Base-by-base conservation (phyloP, 2,113 vertebrate genomes). In the Peromyscus leucopus region DNA sequence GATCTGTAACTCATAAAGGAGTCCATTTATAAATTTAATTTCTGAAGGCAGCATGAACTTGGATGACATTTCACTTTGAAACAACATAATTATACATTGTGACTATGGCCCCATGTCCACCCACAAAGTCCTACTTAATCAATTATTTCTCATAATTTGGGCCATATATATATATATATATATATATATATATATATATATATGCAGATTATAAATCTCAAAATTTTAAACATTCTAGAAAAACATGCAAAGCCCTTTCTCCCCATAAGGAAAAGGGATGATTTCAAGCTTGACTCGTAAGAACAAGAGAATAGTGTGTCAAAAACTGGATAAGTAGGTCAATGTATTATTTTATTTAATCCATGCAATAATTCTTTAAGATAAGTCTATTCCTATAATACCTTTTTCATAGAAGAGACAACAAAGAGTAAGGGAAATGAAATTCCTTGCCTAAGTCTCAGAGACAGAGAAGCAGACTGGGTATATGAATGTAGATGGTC, bases 121-220 rank as follows among this genome's bases (percentile, higher is more conserved):
- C 15, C 63, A 93, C 10, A 92, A 85, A 96, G 85, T 78, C 57
- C 42, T 57, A 85, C 74, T 92, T 95, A 79, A 90, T 42, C 28
- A 11, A 93, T 92, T 79, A 89, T 94, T 97, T 89, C 42, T 74
- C 46, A 83, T 69, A 72, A 82, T 31, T 26, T 93, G 89, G 28
- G 21, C 17, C 11, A 13, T 67, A 67, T 1, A 3, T 67, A 10
- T 63, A 13, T 63, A n/a, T n/a, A n/a, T n/a, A n/a, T n/a, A n/a
- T n/a, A n/a, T n/a, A n/a, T n/a, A n/a, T n/a, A n/a, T n/a, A n/a
- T n/a, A n/a, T n/a, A 13, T 67, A 67, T 1, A 3, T 67, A 10
- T 63, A 13, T 63, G 1, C 71, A 93, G 22, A 9, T 74, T 74
- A 39, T 15, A 71, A 96, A 67, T 90, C 59, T 48, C 46, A 48